phyloP scores from a whole-genome alignment of 2,797 vertebrate species.

The Halcyon smyrnensis region DNA sequence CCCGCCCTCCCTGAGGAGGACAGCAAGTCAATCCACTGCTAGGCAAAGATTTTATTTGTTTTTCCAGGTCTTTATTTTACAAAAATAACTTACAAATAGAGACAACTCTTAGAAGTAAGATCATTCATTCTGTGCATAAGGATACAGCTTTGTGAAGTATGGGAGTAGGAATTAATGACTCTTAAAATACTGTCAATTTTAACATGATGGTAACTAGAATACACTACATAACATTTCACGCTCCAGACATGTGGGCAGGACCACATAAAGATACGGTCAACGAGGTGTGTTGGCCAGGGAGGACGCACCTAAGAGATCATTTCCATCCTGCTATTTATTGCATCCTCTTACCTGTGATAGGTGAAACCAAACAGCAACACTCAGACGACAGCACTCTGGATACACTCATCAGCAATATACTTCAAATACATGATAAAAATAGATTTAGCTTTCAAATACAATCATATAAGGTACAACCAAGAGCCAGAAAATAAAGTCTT shows the following conservation, averaged over 20 bases:
- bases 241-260: neutral
- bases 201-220: slow-evolving; percentile 33
- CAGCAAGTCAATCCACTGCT: neutral
- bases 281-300: slow-evolving; percentile 38
- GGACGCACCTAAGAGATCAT: slow-evolving; percentile 39
- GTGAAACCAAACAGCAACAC: slow-evolving; percentile 34
- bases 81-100: slow-evolving; percentile 82
- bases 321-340: slow-evolving; percentile 34
- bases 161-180: neutral
- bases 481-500: slow-evolving; percentile 79
- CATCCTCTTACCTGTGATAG: neutral
- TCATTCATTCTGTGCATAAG: slow-evolving; percentile 11
- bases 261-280: slow-evolving; percentile 49
- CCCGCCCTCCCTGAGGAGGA: neutral
- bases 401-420: slow-evolving; percentile 64
- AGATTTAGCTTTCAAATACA: slow-evolving; percentile 80
- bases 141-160: neutral
- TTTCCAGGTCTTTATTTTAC: slow-evolving; percentile 72
- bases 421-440: slow-evolving; percentile 77
- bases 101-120: slow-evolving; percentile 41
- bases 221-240: slow-evolving; percentile 30
- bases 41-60: neutral
- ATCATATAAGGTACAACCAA: slow-evolving; percentile 65
- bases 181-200: slow-evolving; percentile 52
- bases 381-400: slow-evolving; percentile 60